Evolutionary conservation across 2,797 vertebrate species (phyloP).

Genomic region (Buphagus erythrorhynchus): DNA sequence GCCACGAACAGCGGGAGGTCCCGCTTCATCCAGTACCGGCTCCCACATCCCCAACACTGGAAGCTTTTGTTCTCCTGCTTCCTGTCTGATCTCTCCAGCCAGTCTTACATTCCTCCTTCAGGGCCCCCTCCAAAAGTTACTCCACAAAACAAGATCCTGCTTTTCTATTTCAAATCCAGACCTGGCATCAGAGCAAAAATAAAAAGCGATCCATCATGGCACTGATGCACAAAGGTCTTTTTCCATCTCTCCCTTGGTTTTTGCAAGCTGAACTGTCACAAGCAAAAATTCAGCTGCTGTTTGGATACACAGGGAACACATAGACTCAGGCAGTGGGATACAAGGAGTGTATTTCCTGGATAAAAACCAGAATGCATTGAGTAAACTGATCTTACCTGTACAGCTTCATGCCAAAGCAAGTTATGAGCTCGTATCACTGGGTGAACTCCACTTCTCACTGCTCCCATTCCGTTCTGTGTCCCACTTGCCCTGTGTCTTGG

Average conservation of each 20-base stretch:
- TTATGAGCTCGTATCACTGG: not conserved
- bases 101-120: not conserved
- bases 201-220: not conserved
- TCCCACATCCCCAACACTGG: not conserved
- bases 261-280: not conserved
- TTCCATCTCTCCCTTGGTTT: not conserved
- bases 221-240: not conserved
- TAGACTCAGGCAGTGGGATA: not conserved
- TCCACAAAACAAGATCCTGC: not conserved
- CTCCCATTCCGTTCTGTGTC: not conserved
- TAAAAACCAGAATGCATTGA: not conserved
- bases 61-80: not conserved
- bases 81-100: not conserved
- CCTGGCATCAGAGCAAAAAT: not conserved
- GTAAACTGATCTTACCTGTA: not conserved
- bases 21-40: not conserved
- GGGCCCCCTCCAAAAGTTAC: not conserved
- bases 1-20: not conserved
- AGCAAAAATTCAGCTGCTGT: not conserved
- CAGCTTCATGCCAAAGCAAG: not conserved
- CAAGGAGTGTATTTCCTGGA: not conserved
- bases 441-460: not conserved
- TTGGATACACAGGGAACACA: not conserved
- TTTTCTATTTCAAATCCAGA: slow-evolving; percentile 46
- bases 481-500: not conserved